These are phyloP conservation scores for Xiphophorus maculatus DNA, from an alignment of 2,113 vertebrate species.

Conservation along the genomic window DNA sequence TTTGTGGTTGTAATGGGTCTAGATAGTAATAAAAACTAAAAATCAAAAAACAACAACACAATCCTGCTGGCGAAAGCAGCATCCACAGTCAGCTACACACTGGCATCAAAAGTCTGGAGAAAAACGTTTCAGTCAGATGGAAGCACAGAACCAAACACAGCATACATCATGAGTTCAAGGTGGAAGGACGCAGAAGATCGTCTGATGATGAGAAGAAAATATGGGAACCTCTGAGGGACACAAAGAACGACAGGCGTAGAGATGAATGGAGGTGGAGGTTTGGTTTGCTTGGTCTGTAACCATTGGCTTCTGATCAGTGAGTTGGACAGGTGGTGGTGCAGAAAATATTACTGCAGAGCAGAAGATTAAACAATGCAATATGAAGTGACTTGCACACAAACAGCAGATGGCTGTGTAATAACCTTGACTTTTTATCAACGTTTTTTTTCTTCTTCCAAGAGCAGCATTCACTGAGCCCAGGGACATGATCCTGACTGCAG, in stretches of 20 bases:
- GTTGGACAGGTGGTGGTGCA: constrained; percentile 13
- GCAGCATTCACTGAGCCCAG: constrained; percentile 28
- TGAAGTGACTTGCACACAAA: constrained; percentile 29
- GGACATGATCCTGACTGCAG: neutral
- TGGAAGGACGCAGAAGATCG: constrained; percentile 56
- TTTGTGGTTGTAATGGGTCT: too few relatives aligned
- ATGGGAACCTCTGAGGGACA: constrained; percentile 48
- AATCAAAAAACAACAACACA: too few relatives aligned
- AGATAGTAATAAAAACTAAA: too few relatives aligned
- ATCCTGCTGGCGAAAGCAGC: constrained; percentile 30
- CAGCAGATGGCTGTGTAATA: constrained; percentile 8
- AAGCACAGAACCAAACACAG: constrained; percentile 31
- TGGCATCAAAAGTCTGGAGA: constrained; percentile 64
- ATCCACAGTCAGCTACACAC: constrained; percentile 27
- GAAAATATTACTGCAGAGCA: constrained; percentile 22
- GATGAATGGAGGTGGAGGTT: constrained; percentile 32
- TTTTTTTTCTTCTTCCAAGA: neutral
- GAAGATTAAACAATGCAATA: constrained; percentile 8
- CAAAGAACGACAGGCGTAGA: constrained; percentile 39
- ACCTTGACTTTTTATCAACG: constrained; percentile 41
- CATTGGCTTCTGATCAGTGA: constrained; percentile 16
- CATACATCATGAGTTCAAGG: constrained; percentile 35
- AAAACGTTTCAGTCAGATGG: constrained; percentile 62
- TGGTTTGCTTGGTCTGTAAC: constrained; percentile 40
- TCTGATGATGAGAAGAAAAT: constrained; percentile 54